A percentile compares a stretch with the other conserved stretches of the same genome.
Conservation (phyloP, 2,113 vertebrate genomes). For the Oxyura jamaicensis region DNA sequence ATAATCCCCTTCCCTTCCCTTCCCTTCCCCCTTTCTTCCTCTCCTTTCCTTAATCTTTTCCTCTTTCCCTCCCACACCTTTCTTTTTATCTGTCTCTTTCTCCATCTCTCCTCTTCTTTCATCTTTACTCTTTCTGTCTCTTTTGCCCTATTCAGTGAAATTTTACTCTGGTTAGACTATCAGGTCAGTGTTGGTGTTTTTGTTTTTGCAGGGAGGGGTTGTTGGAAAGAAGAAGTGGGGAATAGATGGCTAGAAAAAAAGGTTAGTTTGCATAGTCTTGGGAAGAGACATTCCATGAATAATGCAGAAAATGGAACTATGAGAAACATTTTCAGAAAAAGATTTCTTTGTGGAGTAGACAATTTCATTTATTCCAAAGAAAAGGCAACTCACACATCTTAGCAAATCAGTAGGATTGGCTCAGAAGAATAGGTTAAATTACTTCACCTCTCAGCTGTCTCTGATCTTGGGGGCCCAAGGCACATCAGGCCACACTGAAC, state of each 20-base stretch:
- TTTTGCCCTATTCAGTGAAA: not conserved
- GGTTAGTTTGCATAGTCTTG: not conserved
- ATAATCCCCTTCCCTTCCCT: not conserved
- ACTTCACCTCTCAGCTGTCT: not conserved
- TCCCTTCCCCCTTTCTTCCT: too few relatives aligned
- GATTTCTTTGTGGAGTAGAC: conserved; percentile 17
- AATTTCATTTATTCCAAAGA: conserved; percentile 31
- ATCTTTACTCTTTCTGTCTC: rapidly evolving
- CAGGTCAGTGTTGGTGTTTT: not conserved
- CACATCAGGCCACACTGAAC: conserved; percentile 14
- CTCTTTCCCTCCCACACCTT: rapidly evolving
- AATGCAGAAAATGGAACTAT: conserved; percentile 18
- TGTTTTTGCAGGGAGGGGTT: not conserved
- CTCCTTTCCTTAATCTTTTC: not conserved
- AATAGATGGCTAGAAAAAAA: not conserved
- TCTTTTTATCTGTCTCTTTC: too few relatives aligned
- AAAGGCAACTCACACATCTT: not conserved
- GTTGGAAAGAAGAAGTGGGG: not conserved
- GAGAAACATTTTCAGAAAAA: not conserved
- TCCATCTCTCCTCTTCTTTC: not conserved
- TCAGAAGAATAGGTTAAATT: not conserved
- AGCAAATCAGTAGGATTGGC: not conserved
- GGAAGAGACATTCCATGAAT: conserved; percentile 47
- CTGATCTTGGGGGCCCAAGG: not conserved
- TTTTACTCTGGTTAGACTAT: not conserved